phyloP scores from a whole-genome alignment of 2,888 invertebrate species.

The Caenorhabditis parvicauda region DNA sequence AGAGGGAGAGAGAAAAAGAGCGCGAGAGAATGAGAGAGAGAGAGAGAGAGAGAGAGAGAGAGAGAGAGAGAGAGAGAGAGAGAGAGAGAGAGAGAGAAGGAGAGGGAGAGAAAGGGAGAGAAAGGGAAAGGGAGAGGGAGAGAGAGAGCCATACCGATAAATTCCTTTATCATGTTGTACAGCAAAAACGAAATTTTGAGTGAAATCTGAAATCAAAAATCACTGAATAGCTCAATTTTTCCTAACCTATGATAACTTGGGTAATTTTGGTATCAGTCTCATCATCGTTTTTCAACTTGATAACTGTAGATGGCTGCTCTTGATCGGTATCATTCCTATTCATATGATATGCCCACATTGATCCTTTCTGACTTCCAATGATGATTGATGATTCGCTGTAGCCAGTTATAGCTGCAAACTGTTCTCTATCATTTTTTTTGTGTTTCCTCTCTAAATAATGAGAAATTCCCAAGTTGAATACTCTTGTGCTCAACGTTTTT shows the following conservation, averaged over 20 bases:
- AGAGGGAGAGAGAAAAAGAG: too few relatives aligned
- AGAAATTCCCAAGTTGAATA: too few relatives aligned
- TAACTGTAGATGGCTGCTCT: conserved; percentile 12
- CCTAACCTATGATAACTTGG: conserved; percentile 16
- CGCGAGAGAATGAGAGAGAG: too few relatives aligned
- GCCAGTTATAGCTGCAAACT: conserved; percentile 18
- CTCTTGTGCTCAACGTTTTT: too few relatives aligned
- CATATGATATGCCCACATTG: conserved; percentile 24
- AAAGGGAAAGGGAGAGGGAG: too few relatives aligned
- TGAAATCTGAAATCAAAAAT: conserved; percentile 16
- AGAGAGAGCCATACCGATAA: conserved; percentile 17
- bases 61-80: too few relatives aligned
- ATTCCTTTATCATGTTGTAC: conserved; percentile 40
- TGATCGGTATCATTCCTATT: conserved; percentile 16
- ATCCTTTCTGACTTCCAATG: conserved; percentile 21
- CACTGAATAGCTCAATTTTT: neutral
- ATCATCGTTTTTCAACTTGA: conserved; percentile 17
- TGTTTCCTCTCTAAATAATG: too few relatives aligned
- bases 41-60: too few relatives aligned
- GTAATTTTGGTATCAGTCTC: conserved; percentile 24
- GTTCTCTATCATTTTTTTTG: too few relatives aligned
- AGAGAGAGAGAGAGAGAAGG: too few relatives aligned
- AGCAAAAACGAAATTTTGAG: conserved; percentile 30
- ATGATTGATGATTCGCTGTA: conserved; percentile 19
- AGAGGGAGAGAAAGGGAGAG: too few relatives aligned